Base-by-base conservation (phyloP, 2,888 invertebrate genomes). In the Drosophila emarginata region DNA sequence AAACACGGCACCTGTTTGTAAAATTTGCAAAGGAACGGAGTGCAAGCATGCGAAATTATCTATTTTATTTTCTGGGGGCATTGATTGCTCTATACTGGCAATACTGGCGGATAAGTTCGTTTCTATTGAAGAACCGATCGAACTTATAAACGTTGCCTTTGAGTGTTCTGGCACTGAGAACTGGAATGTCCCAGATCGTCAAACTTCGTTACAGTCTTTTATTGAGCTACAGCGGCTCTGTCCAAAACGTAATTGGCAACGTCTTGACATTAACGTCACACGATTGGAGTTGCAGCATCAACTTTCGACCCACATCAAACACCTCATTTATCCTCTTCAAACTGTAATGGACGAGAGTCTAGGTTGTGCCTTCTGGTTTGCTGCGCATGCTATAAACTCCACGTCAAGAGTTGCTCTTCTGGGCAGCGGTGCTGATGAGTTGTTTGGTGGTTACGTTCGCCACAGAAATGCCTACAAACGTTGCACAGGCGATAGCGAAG, bases 361-460 rank as follows among this genome's bases (percentile, higher is more conserved):
- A 59, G 99, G 99, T 0, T 96, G 96, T 90, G 98, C 97, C n/a
- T 93, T 97, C 53, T 99, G 99, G 98, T 99, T 99, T 94, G 99
- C 99, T 23, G 95, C 97, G 54, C 9, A 63, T 61, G 56, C 77
- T 67, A n/a, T 65, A 2, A 9, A 12, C 2, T 84, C 87, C 0
- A 70, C 63, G 5, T 71, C 87, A 3, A 82, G 87, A 51, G 82
- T 85, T 0, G 82, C 87, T 91, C 98, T 76, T 92, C 96, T 80
- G 4, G 99, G 99, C 37, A 97, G 97, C 93, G 99, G 99, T 6
- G 99, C 99, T 0, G 99, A 99, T 93, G 99, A 99, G 92, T 93
- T 99, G 73, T 96, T 99, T 89, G 98, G 97, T 57, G 99, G 99
- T 1, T 99, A 99, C 90, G 95, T 95, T 37, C 94, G 98, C 68